Evolutionary conservation across 2,113 vertebrate genomes (phyloP).

Genomic region (Trematomus loennbergii): DNA sequence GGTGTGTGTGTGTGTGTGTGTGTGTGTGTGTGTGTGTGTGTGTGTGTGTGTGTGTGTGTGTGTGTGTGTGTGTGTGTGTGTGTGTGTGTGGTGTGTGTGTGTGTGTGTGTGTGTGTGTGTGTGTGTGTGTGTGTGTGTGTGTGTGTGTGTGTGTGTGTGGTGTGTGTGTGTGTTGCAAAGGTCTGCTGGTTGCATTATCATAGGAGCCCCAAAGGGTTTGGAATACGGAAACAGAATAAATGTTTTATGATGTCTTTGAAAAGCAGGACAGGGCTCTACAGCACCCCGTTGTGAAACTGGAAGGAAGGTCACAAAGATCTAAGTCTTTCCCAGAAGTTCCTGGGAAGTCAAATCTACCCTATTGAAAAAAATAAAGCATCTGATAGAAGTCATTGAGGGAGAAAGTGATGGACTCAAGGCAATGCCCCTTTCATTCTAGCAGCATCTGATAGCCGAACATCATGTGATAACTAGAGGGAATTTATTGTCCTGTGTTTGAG

Average conservation of each 20-base stretch:
- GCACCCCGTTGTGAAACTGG: conserved; percentile 16
- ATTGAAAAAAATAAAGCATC: not conserved
- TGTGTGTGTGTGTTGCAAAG: not conserved
- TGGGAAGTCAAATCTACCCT: not conserved
- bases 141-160: no score
- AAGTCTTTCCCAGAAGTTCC: not conserved
- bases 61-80: no score
- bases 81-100: no score
- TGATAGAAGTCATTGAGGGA: no score
- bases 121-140: no score
- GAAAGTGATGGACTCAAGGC: not conserved
- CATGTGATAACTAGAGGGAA: conserved; percentile 49
- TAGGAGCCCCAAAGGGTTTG: conserved; percentile 23
- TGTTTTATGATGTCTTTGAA: conserved; percentile 4
- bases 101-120: no score
- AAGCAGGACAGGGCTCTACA: conserved; percentile 23
- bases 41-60: no score
- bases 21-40: no score
- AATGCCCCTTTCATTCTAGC: conserved; percentile 16
- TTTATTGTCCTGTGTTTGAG: not conserved
- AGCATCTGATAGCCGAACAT: conserved; percentile 26
- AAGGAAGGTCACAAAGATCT: not conserved
- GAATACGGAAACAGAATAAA: conserved; percentile 3
- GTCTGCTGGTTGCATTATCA: conserved; percentile 28
- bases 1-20: no score